Percentiles rank a stretch among this genome's conserved stretches.
These are phyloP conservation scores for Alexandromys fortis DNA, from an alignment of 2,113 vertebrate genomes.

Conservation along the genomic window DNA sequence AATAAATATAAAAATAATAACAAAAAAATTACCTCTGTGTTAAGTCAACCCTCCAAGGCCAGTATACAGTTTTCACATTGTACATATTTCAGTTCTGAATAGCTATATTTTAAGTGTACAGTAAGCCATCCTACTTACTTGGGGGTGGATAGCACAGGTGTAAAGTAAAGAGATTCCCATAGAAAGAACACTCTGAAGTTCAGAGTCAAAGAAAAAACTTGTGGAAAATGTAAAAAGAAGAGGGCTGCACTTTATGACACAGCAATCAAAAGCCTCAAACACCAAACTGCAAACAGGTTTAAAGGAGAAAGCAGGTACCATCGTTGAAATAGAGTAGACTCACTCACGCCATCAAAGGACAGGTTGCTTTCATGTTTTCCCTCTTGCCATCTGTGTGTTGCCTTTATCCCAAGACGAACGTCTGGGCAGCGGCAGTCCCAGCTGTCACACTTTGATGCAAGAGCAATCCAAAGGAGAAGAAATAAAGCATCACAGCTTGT, in stretches of 20 bases:
- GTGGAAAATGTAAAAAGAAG: conserved; percentile 27
- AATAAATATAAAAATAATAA: conserved; percentile 28
- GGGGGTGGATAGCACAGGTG: not conserved
- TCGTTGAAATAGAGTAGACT: not conserved
- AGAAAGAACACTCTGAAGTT: conserved; percentile 42
- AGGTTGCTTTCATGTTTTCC: conserved; percentile 27
- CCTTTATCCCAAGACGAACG: not conserved
- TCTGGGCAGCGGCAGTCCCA: not conserved
- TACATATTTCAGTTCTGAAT: not conserved
- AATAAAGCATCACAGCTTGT: not conserved
- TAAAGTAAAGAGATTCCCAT: not conserved
- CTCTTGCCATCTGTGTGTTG: not conserved
- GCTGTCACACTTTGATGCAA: not conserved
- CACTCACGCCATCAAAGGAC: conserved; percentile 37
- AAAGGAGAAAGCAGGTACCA: conserved; percentile 2
- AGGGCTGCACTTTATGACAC: conserved; percentile 13
- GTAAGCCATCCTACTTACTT: not conserved
- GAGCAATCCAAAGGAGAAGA: conserved; percentile 8
- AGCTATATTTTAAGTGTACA: not conserved
- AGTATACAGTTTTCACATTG: not conserved
- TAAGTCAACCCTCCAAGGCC: not conserved
- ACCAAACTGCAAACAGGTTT: conserved; percentile 53
- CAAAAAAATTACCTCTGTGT: not conserved
- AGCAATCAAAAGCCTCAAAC: conserved; percentile 32
- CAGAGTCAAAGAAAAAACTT: not conserved